Base-by-base conservation (phyloP, 2,888 invertebrate species). In the Tetramorium bicarinatum region DNA sequence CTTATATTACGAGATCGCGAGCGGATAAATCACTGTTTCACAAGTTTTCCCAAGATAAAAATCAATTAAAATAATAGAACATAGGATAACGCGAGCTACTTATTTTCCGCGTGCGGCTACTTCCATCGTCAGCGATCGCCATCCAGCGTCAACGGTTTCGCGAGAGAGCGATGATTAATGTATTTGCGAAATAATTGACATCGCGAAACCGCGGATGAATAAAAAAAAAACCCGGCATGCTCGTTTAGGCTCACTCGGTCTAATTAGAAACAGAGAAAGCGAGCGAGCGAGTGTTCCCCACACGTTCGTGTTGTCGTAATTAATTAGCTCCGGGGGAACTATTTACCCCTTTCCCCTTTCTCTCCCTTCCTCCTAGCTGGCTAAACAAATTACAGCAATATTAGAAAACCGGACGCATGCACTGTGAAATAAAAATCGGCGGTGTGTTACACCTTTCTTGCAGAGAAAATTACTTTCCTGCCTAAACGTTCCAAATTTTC, bases 181-280 rank as follows among this genome's bases (percentile, higher is more conserved):
- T 56, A 21, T 62, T 87, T 89, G 85, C 88, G 90, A 90, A 91
- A 91, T 87, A 86, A 83, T 88, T 84, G 83, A 52, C 80, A 79
- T n/a, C 67, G 64, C 76, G 75, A 64, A 79, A 67, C 77, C n/a
- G 49, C 74, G 75, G 56, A 54, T 67, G 76, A 71, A 80, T 69
- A 76, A 79, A 82, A 85, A 82, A 85, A 76, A 75, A 82, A 87
- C 21, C 44, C n/a, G n/a, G 69, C 13, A 47, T 6, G 44, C 69
- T 67, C 69, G 47, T 79, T 79, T 64, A 38, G 44, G 29, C 25
- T 49, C n/a, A 61, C 25, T 79, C 67, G 62, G 38, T 49, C 59
- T 59, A 64, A 62, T 49, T 74, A 56, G 77, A 66, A 41, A 83
- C 74, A 80, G 75, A 67, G 89, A 89, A 85, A 87, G 87, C 85